Percentiles rank a stretch among this genome's conserved stretches.
These are phyloP conservation scores for Takifugu rubripes DNA, from an alignment of 2,797 vertebrate genomes.

Conservation along the genomic window DNA sequence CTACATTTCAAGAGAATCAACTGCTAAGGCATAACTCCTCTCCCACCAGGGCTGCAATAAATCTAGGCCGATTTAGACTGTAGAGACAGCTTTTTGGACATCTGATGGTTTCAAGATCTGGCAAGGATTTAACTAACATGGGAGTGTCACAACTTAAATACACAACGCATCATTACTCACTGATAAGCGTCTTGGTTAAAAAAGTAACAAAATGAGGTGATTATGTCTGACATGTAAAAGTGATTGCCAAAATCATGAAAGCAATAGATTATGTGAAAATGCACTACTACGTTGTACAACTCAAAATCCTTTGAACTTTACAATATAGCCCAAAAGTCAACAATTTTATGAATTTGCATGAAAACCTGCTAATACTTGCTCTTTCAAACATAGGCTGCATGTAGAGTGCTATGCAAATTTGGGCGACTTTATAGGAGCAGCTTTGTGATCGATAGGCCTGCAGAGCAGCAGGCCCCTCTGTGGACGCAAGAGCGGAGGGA, in stretches of 20 bases:
- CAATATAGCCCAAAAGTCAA: too few species aligned
- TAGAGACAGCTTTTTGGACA: slow-evolving; percentile 52
- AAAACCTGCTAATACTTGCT: too few species aligned
- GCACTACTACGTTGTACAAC: too few species aligned
- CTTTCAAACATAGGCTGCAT: too few species aligned
- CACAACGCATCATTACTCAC: neutral
- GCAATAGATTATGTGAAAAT: too few species aligned
- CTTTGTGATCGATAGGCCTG: slow-evolving; percentile 73
- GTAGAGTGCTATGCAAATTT: slow-evolving; percentile 10
- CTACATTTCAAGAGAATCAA: slow-evolving; percentile 61
- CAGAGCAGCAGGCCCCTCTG: slow-evolving; percentile 71
- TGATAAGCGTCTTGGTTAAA: neutral
- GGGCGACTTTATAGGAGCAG: slow-evolving; percentile 39
- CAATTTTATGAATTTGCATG: too few species aligned
- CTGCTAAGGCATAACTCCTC: slow-evolving; percentile 57
- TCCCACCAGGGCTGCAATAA: slow-evolving; percentile 48
- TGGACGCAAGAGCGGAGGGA: slow-evolving; percentile 71
- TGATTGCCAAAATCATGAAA: too few species aligned
- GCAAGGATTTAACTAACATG: slow-evolving; percentile 11
- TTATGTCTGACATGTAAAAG: too few species aligned
- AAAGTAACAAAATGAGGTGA: neutral
- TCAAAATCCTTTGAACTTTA: too few species aligned
- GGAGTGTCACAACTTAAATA: neutral
- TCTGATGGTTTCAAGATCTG: slow-evolving; percentile 31
- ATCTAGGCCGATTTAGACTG: slow-evolving; percentile 54